These are phyloP conservation scores for Gymnorhina tibicen DNA, from an alignment of 2,113 vertebrate genomes.

Conservation along the genomic window DNA sequence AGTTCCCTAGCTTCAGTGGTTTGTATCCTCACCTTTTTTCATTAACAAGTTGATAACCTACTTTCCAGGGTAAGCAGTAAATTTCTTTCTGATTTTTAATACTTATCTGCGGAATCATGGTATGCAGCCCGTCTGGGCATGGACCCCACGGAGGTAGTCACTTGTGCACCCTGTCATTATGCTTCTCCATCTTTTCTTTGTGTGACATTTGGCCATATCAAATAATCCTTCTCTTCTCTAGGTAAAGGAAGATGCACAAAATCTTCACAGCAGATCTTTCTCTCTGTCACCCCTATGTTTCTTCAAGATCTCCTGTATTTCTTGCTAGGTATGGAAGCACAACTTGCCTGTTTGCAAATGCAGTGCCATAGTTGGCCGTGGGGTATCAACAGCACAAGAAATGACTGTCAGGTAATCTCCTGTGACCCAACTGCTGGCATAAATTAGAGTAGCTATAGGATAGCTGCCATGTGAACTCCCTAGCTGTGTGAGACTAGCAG, in stretches of 20 bases:
- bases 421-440: neutral
- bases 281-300: neutral
- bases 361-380: neutral
- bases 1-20: neutral
- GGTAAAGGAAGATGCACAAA: neutral
- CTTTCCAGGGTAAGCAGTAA: neutral
- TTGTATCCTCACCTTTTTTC: neutral
- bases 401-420: neutral
- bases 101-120: neutral
- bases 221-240: neutral
- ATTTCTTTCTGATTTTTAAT: neutral
- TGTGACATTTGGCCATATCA: neutral
- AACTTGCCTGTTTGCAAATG: neutral
- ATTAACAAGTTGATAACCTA: neutral
- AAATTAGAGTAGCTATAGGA: neutral
- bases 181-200: accelerated
- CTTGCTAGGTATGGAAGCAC: neutral
- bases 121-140: neutral
- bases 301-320: neutral
- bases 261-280: neutral
- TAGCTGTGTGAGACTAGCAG: neutral
- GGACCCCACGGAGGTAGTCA: accelerated
- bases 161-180: neutral
- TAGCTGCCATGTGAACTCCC: neutral
- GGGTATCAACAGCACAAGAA: neutral